Base-by-base conservation (phyloP, 2,888 invertebrate genomes). In the Chrysolina oricalcia region DNA sequence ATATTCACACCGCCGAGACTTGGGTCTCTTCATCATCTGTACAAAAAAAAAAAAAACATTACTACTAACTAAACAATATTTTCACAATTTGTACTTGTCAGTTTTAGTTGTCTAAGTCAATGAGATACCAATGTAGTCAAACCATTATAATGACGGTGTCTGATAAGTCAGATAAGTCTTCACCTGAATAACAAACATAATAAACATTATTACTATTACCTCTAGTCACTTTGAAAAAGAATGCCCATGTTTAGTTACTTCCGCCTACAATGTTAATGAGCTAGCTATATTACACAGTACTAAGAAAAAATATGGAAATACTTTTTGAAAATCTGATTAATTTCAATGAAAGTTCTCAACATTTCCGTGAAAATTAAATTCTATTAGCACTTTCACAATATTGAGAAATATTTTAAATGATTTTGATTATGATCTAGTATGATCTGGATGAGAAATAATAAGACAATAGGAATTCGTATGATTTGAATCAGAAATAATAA, bases 21-120 rank as follows among this genome's bases (percentile, higher is more conserved):
- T 92, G 93, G 72, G 92, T 91, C 85, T 92, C 92, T 84, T 92
- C 92, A 83, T 93, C 92, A 90, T 92, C 92, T 92, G 90, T 77
- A 89, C 90, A 86, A 86, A 83, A 87, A 85, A 78, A 81, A 78
- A 79, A 75, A 71, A 77, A 76, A 56, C 27, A 40, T 40, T 76
- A 70, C 72, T 70, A 50, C 74, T 41, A 66, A 46, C 53, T 27
- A 67, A 15, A 74, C 11, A 2, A 46, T 72, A n/a, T 48, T 50
- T 13, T 63, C 6, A 50, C 59, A 59, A 69, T 75, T 77, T 80
- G 78, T 77, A 80, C 73, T 78, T 72, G 79, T 79, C 78, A 77
- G 75, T 77, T 75, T 69, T 74, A 70, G 72, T 76, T 70, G 76
- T 73, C 76, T 64, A 43, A 35, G 73, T 76, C 70, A 70, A 43